These are phyloP conservation scores for Diorhabda carinulata DNA, from an alignment of 1,140 invertebrate species.

Conservation along the genomic window DNA sequence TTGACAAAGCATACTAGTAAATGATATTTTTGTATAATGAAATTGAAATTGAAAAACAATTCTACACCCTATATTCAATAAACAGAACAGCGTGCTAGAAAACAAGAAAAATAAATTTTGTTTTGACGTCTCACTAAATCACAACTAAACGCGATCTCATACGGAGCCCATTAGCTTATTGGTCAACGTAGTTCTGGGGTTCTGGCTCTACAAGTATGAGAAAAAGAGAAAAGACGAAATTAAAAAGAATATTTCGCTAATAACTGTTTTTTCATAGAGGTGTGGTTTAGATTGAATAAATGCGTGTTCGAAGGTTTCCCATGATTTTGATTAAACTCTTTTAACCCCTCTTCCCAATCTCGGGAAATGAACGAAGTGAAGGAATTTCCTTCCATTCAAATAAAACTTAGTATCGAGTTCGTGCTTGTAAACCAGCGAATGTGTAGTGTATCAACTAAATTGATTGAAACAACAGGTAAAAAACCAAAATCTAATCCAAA, in stretches of 20 bases:
- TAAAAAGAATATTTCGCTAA: conserved; percentile 22
- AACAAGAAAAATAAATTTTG: no score
- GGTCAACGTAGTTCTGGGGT: no score
- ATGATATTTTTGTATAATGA: no score
- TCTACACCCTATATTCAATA: no score
- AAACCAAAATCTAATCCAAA: no score
- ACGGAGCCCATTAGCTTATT: not conserved
- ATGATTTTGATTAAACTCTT: conserved; percentile 44
- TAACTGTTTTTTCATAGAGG: conserved; percentile 34
- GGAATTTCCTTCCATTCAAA: not conserved
- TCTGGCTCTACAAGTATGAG: conserved; percentile 8
- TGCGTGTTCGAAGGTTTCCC: conserved; percentile 43
- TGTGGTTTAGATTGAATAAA: conserved; percentile 44
- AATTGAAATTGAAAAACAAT: no score
- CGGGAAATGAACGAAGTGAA: conserved; percentile 2
- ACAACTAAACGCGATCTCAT: not conserved
- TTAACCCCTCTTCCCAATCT: conserved; percentile 18
- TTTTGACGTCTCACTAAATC: not conserved
- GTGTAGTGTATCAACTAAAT: no score
- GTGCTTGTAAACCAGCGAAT: not conserved
- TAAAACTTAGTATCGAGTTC: not conserved
- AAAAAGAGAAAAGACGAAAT: conserved; percentile 19
- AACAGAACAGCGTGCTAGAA: no score
- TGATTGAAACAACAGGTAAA: no score
- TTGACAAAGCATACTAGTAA: no score